Evolutionary conservation across 2,888 invertebrate genomes (phyloP).

Genomic region (Tuberolachnus salignus): DNA sequence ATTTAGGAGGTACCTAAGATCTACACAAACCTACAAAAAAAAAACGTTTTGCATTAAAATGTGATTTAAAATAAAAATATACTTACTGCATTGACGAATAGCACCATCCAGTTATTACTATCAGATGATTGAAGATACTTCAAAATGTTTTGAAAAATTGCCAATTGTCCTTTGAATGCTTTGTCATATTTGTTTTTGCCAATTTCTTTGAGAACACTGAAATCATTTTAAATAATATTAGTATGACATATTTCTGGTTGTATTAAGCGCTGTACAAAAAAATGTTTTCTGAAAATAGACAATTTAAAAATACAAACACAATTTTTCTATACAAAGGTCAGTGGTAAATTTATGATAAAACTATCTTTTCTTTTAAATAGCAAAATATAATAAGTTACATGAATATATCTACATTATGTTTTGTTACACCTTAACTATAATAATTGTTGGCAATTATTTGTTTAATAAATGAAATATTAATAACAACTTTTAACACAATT

Average conservation of each 20-base stretch:
- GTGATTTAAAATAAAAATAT: neutral
- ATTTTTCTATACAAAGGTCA: too few relatives aligned
- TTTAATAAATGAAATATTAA: too few relatives aligned
- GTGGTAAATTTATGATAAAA: too few relatives aligned
- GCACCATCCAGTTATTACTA: slow-evolving; percentile 53
- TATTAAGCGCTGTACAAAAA: too few relatives aligned
- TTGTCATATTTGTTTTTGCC: slow-evolving; percentile 44
- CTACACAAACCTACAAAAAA: slow-evolving; percentile 45
- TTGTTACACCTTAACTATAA: too few relatives aligned
- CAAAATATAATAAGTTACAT: too few relatives aligned
- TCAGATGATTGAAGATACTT: slow-evolving; percentile 43
- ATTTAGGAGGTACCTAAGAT: slow-evolving; percentile 51
- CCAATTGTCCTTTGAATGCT: slow-evolving; percentile 47
- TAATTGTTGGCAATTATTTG: too few relatives aligned
- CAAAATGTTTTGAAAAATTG: slow-evolving; percentile 51
- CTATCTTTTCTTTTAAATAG: too few relatives aligned
- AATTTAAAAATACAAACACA: too few relatives aligned
- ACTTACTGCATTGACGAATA: slow-evolving; percentile 38
- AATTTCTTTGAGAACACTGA: slow-evolving; percentile 33
- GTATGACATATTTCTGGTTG: neutral
- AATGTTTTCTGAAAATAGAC: too few relatives aligned
- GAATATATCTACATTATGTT: too few relatives aligned
- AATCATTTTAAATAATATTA: slow-evolving; percentile 14
- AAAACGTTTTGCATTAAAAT: neutral
- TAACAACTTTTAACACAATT: too few relatives aligned